phyloP scores from a whole-genome alignment of 1,140 invertebrate species.

The Hydropsyche tenuis region DNA sequence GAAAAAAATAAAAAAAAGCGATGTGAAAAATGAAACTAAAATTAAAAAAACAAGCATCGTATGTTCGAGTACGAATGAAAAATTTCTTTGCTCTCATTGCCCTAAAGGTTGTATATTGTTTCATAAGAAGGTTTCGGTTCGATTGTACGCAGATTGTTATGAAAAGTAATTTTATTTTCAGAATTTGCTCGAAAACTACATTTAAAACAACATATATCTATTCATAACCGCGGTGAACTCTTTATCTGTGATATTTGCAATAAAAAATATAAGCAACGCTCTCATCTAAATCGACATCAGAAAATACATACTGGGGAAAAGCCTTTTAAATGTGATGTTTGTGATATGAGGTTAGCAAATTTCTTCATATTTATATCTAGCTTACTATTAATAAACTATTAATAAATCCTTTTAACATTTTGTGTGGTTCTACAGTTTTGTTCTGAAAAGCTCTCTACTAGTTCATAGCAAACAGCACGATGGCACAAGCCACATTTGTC shows the following conservation, averaged over 20 bases:
- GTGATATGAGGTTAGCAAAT: slow-evolving; percentile 45
- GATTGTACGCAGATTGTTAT: too few species aligned
- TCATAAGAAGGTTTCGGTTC: too few species aligned
- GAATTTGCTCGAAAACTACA: slow-evolving; percentile 42
- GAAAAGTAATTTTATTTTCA: slow-evolving; percentile 29
- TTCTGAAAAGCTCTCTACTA: slow-evolving; percentile 36
- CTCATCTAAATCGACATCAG: slow-evolving; percentile 45
- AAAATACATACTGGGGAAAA: slow-evolving; percentile 50
- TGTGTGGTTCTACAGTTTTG: too few species aligned
- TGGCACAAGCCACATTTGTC: slow-evolving; percentile 41
- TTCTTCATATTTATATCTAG: neutral
- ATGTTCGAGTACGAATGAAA: slow-evolving; percentile 41
- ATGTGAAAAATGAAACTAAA: slow-evolving; percentile 25
- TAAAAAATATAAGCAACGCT: slow-evolving; percentile 50
- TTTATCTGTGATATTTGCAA: slow-evolving; percentile 49
- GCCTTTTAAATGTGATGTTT: slow-evolving; percentile 52
- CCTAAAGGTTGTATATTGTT: slow-evolving; percentile 37
- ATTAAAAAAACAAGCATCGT: slow-evolving; percentile 38
- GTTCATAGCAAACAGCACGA: slow-evolving; percentile 47
- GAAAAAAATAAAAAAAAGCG: slow-evolving; percentile 40
- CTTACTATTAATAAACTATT: neutral
- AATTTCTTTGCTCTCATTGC: slow-evolving; percentile 43
- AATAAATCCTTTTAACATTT: too few species aligned
- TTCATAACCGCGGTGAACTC: slow-evolving; percentile 51
- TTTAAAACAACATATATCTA: slow-evolving; percentile 47